Base-by-base conservation (phyloP, 2,888 invertebrate genomes). In the Gonocerus acuteangulatus region DNA sequence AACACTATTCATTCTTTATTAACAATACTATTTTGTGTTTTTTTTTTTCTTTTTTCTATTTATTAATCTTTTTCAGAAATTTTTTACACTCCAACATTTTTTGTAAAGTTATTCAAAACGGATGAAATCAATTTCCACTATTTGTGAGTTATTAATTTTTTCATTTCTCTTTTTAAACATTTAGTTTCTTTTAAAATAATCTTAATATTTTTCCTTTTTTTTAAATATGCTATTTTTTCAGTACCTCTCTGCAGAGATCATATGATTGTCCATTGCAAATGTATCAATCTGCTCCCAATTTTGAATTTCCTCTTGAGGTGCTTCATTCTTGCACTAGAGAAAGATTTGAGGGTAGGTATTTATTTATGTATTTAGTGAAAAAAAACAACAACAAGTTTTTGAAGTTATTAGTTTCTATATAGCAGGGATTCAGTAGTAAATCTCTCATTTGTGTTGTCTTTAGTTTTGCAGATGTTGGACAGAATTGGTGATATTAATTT, bases 281-380 rank as follows among this genome's bases (percentile, higher is more conserved):
- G 6, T 57, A 45, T 15, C 22, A 32, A 11, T 6, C 18, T 21
- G 3, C 16, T n/a, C 57, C 57, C 1, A 27, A 27, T 27, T 19
- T 34, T 45, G 57, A 57, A 47, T 57, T 22, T 32, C 19, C 44
- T 32, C 44, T 57, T 19, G 27, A 23, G 16, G 6, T 47, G 22
- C 7, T 57, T 15, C 47, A 57, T 18, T 27, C 22, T 13, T 57
- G 23, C 18, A 11, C 32, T 34, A 32, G 27, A 2, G 44, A 57
- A 27, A 57, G 57, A n/a, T 34, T 57, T 45, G 27, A 57, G 45
- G 57, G 57, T 57, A 32, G 7, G 16, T 2, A n/a, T 39, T 11
- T 39, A 4, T 39, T n/a, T 39, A 11, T n/a, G n/a, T 39, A n/a
- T 39, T 32, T 4, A 39, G 7, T 39, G 4, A n/a, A 32, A 32